Evolutionary conservation across 2,797 vertebrate species (phyloP), one percentile per base, ranked within the genome.

Genomic region (Melanotaenia boesemani): DNA sequence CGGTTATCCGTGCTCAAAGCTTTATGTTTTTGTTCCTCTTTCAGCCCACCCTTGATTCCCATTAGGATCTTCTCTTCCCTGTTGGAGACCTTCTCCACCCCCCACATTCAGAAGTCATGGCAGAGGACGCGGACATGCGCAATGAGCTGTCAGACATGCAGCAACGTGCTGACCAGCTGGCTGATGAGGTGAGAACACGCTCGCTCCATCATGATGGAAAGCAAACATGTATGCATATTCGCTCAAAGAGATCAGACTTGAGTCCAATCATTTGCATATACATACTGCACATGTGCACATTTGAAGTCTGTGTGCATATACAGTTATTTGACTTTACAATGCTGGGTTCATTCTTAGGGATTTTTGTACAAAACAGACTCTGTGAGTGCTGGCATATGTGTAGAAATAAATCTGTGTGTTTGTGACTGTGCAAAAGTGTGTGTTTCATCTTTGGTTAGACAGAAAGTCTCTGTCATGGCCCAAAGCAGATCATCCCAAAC

Each of bases 71-170:
- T 86, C 76, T 78, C 48, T 90, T 95, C 89, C 93, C 76, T 74
- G 91, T 92, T 93, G 93, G 93, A 91, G 92, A 91, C 76, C 88
- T 72, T 92, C 83, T 73, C 92, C 93, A 89, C 88, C 91, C 78
- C 90, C 78, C 85, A 90, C 91, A 90, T 73, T 85, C 85, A 87
- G 79, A 93, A 93, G 94, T 94, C 89, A 99, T 99, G 98, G 98
- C 98, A 56, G 98, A 99, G 73, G 98, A 99, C 0, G 95, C 96
- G 0, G 98, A 99, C 84, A 99, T 99, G 98, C 98, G 98, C 95
- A 99, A 98, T 95, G 98, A 99, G 95, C 93, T 99, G 93, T 97
- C 99, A 85, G 97, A 99, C 90, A 99, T 99, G 98, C 98, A 99
- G 95, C 95, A 98, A 79, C 96, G 97, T 44, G 98, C 98, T 0